These are phyloP conservation scores for Ophioderma brevispina DNA, from an alignment of 35 echinoderm and acorn worm genomes.

Conservation along the genomic window DNA sequence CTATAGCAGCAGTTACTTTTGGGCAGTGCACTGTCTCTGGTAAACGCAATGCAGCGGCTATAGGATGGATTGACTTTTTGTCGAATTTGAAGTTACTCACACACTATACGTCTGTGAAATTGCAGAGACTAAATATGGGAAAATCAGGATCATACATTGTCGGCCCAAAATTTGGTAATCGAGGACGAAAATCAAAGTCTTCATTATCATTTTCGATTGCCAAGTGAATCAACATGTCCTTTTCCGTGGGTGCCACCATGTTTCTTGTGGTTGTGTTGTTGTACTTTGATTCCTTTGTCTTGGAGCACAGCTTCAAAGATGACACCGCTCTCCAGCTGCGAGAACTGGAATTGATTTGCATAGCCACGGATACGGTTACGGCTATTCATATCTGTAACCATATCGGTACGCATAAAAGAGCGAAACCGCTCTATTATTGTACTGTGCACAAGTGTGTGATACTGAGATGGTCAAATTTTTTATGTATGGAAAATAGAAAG, in stretches of 20 bases:
- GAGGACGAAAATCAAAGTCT: background rate
- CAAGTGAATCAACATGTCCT: constrained; percentile 12
- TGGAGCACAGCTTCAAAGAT: background rate
- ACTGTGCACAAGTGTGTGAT: too few relatives aligned
- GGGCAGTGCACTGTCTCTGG: constrained; percentile 29
- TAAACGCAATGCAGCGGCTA: constrained; percentile 38
- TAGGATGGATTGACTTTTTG: constrained; percentile 28
- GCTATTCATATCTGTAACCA: constrained; percentile 5
- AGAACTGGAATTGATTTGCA: background rate
- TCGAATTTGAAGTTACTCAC: constrained; percentile 18
- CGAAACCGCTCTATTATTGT: constrained; percentile 41
- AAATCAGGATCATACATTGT: constrained; percentile 30
- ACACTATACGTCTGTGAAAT: constrained; percentile 26
- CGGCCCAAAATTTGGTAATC: constrained; percentile 10
- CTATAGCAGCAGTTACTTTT: constrained; percentile 41
- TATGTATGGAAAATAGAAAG: too few relatives aligned
- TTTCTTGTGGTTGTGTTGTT: background rate
- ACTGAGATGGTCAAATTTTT: too few relatives aligned
- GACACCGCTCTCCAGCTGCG: background rate
- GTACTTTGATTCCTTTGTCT: background rate
- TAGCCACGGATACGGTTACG: background rate
- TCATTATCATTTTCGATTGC: constrained; percentile 21
- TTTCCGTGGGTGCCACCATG: constrained; percentile 12
- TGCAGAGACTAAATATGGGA: constrained; percentile 15
- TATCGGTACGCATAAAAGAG: background rate